These are phyloP conservation scores for Callyntrura sp. DNA, from an alignment of 2,888 invertebrate genomes.

Conservation along the genomic window DNA sequence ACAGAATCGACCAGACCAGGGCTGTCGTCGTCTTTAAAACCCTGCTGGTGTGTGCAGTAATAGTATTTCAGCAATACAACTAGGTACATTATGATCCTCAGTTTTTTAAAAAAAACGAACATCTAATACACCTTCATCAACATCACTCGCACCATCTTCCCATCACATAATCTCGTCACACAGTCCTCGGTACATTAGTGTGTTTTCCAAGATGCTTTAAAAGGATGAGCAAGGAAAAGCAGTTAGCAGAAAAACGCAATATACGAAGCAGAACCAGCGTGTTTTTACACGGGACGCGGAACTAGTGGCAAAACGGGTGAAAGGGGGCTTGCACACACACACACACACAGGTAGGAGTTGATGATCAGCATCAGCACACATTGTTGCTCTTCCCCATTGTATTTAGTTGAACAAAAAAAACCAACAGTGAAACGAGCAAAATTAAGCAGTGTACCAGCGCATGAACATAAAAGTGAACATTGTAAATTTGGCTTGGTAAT, in stretches of 20 bases:
- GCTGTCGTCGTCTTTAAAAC: slow-evolving; percentile 15
- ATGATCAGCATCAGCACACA: slow-evolving; percentile 29
- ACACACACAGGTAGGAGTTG: no score
- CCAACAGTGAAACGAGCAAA: background rate
- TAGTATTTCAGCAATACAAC: background rate
- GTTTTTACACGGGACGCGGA: slow-evolving; percentile 55
- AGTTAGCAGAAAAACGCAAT: background rate
- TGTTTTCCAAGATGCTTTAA: slow-evolving; percentile 55
- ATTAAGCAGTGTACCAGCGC: background rate
- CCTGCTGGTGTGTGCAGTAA: background rate
- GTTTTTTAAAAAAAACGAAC: slow-evolving; percentile 11
- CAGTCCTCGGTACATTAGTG: slow-evolving; percentile 39
- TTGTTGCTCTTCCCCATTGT: slow-evolving; percentile 30
- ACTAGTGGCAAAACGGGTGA: slow-evolving; percentile 70
- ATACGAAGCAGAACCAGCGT: slow-evolving; percentile 6
- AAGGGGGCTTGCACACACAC: slow-evolving; percentile 48
- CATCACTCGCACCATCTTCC: slow-evolving; percentile 6
- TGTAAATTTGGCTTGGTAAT: slow-evolving; percentile 44
- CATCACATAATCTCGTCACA: slow-evolving; percentile 52
- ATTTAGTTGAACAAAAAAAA: slow-evolving; percentile 11
- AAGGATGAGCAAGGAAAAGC: no score
- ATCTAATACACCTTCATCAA: slow-evolving; percentile 34
- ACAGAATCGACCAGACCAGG: no score
- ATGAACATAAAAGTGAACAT: background rate
- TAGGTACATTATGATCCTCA: slow-evolving; percentile 22